Base-by-base conservation (phyloP, 2,888 invertebrate genomes). In the Leptopilina myrica region DNA sequence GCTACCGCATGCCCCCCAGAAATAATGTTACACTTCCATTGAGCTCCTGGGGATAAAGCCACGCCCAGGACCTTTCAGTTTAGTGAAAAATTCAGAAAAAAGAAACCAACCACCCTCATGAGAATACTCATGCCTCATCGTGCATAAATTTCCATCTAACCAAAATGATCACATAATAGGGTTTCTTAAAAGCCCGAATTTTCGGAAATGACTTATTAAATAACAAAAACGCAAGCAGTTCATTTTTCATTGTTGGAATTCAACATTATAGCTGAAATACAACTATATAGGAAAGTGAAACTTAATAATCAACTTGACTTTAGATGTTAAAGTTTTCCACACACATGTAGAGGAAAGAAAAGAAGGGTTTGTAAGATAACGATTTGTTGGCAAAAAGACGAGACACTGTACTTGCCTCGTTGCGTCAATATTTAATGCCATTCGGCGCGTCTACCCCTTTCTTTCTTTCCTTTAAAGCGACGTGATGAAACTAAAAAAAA, bases 1-100 rank as follows among this genome's bases (percentile, higher is more conserved):
- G 79, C 79, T 33, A 26, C 62, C n/a, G n/a, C 56, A 62, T 62
- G 56, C 73, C 73, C 43, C 65, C 67, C 78, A 76, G 78, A 81
- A 84, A 69, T 76, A 73, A 73, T 73, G 56, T 73, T 73, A 56
- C 56, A 33, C 33, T 33, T 33, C 9, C 56, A 73, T 49, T 73
- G 73, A 73, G 56, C 73, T 56, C 73, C 73, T 33, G 33, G 56
- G 73, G 73, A n/a, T 40, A 33, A 49, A 49, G 6, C 73, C 73
- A 56, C 73, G 73, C 73, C 73, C 67, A 20, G 20, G 12, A 46
- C 46, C 73, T 53, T 73, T 73, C 53, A 56, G 73, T 73, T 73
- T 73, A 73, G 73, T 73, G 53, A 73, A 73, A 73, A 73, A 56
- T 73, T 56, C 6, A 49, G 6, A 49, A 49, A 49, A 49, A 73